Conservation (phyloP, 1,140 invertebrate genomes). For the Dolichoris vasculosae region DNA sequence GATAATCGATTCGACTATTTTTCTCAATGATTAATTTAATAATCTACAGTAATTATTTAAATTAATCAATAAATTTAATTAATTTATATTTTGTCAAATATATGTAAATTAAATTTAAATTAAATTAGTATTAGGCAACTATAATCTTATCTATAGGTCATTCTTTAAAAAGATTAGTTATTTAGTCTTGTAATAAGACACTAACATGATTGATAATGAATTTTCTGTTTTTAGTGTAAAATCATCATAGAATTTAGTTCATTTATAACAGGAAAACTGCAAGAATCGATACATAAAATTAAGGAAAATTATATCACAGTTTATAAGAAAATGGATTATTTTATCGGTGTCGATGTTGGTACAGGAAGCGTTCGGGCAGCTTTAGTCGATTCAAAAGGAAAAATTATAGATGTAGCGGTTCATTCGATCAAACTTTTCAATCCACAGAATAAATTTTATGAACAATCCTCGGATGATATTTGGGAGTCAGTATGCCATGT, state of each 20-base stretch:
- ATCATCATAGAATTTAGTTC: constrained; percentile 51
- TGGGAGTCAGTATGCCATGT: constrained; percentile 84
- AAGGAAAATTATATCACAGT: constrained; percentile 9
- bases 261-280: constrained; percentile 29
- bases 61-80: background rate
- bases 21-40: background rate
- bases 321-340: constrained; percentile 74
- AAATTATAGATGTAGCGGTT: constrained; percentile 79
- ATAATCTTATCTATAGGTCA: constrained; percentile 66
- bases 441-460: constrained; percentile 85
- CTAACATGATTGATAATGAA: constrained; percentile 52
- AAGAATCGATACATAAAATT: constrained; percentile 1
- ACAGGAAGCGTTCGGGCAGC: constrained; percentile 91
- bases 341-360: constrained; percentile 95
- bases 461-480: constrained; percentile 95
- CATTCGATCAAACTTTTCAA: constrained; percentile 86
- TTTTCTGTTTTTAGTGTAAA: constrained; percentile 52
- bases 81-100: background rate
- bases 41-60: background rate
- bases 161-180: constrained; percentile 53
- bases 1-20: background rate
- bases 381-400: constrained; percentile 81
- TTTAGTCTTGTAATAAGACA: constrained; percentile 46
- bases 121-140: background rate
- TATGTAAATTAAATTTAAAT: constrained; percentile 2